These are phyloP conservation scores for Podarcis cretensis DNA, from an alignment of 2,113 vertebrate genomes.

Conservation along the genomic window DNA sequence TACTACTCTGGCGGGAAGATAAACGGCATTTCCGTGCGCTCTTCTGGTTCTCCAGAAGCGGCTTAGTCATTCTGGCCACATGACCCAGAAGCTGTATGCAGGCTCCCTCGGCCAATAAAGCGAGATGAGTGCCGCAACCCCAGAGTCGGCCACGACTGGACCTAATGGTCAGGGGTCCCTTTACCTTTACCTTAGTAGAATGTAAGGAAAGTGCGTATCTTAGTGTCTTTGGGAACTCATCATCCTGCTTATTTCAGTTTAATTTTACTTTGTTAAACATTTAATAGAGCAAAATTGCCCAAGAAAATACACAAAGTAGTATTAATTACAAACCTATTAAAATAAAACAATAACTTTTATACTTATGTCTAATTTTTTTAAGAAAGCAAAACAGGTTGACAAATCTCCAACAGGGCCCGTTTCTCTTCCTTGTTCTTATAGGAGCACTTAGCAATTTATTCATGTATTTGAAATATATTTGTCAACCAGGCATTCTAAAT, in stretches of 20 bases:
- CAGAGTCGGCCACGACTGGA: too few relatives aligned
- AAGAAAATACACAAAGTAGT: neutral
- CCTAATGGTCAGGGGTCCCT: too few relatives aligned
- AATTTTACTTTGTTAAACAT: neutral
- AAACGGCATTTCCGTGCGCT: too few relatives aligned
- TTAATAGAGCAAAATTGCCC: neutral
- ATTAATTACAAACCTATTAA: neutral
- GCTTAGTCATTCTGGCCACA: too few relatives aligned
- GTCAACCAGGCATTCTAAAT: neutral
- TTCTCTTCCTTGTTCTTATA: neutral
- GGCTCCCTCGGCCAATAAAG: too few relatives aligned
- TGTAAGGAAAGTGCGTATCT: neutral
- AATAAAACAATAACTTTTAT: neutral
- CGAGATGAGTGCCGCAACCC: too few relatives aligned
- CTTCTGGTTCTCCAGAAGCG: too few relatives aligned
- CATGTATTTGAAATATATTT: neutral
- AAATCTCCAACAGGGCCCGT: neutral
- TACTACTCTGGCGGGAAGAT: too few relatives aligned
- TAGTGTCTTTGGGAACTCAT: too few relatives aligned
- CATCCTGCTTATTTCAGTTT: neutral
- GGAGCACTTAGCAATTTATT: neutral
- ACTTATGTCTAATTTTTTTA: neutral
- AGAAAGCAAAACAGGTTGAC: neutral
- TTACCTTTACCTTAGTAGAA: too few relatives aligned
- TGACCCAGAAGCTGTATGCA: too few relatives aligned